Evolutionary conservation across 1,140 invertebrate genomes (phyloP).

Genomic region (Pissodes strobi): DNA sequence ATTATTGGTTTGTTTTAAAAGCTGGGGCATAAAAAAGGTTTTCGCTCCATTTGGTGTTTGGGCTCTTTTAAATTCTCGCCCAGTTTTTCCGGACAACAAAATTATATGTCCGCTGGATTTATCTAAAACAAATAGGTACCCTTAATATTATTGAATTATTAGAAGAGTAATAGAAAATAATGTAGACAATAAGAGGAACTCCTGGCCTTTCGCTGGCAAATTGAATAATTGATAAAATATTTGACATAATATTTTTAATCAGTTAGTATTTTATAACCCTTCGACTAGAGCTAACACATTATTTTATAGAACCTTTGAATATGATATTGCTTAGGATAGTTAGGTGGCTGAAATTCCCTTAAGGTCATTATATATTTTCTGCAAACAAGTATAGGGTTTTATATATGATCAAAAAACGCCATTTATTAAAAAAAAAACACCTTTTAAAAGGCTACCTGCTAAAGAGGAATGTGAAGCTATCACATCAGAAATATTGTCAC

Average conservation of each 20-base stretch:
- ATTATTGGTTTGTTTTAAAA: slow-evolving; percentile 58
- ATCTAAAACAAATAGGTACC: slow-evolving; percentile 18
- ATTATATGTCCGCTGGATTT: slow-evolving; percentile 64
- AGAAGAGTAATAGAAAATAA: too few relatives aligned
- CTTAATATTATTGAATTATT: too few relatives aligned
- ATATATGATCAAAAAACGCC: neutral
- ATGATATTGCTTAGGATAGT: too few relatives aligned
- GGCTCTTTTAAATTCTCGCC: slow-evolving; percentile 66
- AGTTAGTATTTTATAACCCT: too few relatives aligned
- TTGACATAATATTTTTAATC: too few relatives aligned
- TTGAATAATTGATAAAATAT: too few relatives aligned
- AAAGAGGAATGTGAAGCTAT: slow-evolving; percentile 70
- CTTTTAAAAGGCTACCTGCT: slow-evolving; percentile 38
- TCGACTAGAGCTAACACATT: too few relatives aligned
- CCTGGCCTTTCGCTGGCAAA: too few relatives aligned
- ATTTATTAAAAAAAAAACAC: too few relatives aligned
- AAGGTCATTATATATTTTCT: neutral
- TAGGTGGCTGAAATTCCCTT: too few relatives aligned
- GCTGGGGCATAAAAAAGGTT: slow-evolving; percentile 74
- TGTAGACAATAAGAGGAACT: too few relatives aligned
- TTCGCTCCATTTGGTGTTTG: slow-evolving; percentile 70
- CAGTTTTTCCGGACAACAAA: slow-evolving; percentile 72
- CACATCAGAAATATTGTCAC: slow-evolving; percentile 73
- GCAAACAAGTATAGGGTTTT: neutral
- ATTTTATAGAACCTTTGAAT: too few relatives aligned